phyloP scores from a whole-genome alignment of 2,797 vertebrate genomes.

The Steatocranus sp. region DNA sequence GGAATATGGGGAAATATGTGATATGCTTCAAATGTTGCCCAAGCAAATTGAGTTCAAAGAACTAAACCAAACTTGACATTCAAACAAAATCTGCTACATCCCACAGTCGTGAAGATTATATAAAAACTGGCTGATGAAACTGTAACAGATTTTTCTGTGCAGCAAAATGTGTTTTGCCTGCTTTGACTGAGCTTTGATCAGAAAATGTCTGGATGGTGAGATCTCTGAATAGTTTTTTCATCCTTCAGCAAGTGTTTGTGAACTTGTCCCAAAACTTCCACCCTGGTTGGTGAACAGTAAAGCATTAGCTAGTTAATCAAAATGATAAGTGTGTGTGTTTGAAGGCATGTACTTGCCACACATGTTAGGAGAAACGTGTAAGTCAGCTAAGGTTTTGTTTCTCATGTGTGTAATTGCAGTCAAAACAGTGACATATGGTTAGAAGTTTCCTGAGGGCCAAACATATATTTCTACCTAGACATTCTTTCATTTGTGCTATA shows the following conservation, averaged over 20 bases:
- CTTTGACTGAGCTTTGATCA: conserved; percentile 51
- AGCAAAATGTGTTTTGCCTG: neutral
- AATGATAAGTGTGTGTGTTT: neutral
- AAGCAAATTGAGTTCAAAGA: conserved; percentile 30
- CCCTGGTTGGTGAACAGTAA: conserved; percentile 29
- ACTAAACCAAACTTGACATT: conserved; percentile 38
- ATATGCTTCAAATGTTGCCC: conserved; percentile 21
- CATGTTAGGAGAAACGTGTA: neutral
- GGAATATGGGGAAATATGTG: conserved; percentile 8
- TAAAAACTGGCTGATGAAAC: conserved; percentile 38
- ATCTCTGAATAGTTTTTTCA: conserved; percentile 32
- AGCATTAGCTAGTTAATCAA: neutral
- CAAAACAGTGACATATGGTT: neutral
- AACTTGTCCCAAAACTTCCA: conserved; percentile 63
- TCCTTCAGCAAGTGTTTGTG: conserved; percentile 46
- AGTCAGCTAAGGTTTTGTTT: neutral
- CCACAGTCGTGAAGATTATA: conserved; percentile 30
- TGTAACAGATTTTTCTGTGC: neutral
- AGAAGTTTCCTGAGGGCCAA: neutral
- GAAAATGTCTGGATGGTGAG: conserved; percentile 38
- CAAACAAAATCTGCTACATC: conserved; percentile 34
- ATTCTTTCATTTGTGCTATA: neutral
- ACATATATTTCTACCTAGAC: neutral
- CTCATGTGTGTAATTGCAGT: conserved; percentile 21
- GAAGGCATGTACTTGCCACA: neutral